A percentile compares a stretch with the other conserved stretches of the same genome.
Conservation (phyloP, 2,888 invertebrate genomes). For the Tromatobia lineatoria region DNA sequence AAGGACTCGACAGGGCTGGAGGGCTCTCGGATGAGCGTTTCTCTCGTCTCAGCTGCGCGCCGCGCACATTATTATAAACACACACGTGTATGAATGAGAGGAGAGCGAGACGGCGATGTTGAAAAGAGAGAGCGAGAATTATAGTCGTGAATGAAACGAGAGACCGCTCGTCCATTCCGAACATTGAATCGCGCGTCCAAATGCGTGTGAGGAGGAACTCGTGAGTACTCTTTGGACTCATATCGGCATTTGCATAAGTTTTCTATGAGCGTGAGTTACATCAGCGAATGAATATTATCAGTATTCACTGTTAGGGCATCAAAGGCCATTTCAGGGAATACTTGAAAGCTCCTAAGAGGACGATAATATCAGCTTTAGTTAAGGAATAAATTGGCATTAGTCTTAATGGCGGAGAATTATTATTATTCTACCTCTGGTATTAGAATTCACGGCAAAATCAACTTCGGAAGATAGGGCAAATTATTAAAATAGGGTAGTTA, state of each 20-base stretch:
- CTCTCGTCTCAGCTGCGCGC: conserved; percentile 57
- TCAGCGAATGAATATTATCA: conserved; percentile 20
- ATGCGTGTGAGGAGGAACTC: conserved; percentile 21
- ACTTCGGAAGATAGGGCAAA: not conserved
- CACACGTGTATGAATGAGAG: conserved; percentile 59
- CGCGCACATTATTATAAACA: conserved; percentile 44
- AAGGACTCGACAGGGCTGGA: conserved; percentile 22
- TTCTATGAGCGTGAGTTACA: conserved; percentile 26
- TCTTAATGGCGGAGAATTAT: not conserved
- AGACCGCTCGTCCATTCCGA: conserved; percentile 55
- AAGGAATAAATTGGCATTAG: conserved; percentile 3
- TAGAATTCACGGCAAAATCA: not conserved
- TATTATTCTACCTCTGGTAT: not conserved
- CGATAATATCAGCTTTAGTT: conserved; percentile 6
- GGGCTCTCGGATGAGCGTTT: conserved; percentile 48
- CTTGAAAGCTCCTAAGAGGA: not conserved
- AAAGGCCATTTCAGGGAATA: conserved; percentile 1
- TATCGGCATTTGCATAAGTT: conserved; percentile 36
- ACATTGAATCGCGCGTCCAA: conserved; percentile 53
- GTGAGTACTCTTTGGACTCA: conserved; percentile 10
- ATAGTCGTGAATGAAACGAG: conserved; percentile 74
- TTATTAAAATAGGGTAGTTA: not conserved
- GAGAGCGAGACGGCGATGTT: conserved; percentile 4
- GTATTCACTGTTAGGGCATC: conserved; percentile 19
- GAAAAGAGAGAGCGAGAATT: conserved; percentile 64